These are phyloP conservation scores for Rotaria magnacalcarata DNA, from an alignment of 2,888 invertebrate genomes.

Conservation along the genomic window DNA sequence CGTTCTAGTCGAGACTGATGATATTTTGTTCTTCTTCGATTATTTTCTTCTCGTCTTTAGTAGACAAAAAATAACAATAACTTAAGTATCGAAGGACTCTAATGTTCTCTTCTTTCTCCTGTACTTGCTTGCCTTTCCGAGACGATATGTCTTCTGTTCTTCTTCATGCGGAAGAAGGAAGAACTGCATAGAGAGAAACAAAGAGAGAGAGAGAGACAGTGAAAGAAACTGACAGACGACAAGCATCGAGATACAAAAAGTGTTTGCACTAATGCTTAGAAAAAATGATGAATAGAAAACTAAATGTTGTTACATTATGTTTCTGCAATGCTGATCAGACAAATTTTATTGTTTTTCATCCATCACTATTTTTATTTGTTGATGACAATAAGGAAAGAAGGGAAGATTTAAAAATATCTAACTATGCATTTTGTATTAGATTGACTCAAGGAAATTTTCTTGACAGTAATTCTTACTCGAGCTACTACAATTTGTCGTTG, in stretches of 20 bases:
- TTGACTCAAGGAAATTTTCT: neutral
- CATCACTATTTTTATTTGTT: neutral
- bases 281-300: neutral
- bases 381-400: neutral
- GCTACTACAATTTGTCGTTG: neutral
- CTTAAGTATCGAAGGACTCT: neutral
- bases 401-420: neutral
- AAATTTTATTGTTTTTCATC: neutral
- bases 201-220: neutral
- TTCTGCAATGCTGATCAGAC: neutral
- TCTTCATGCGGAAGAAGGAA: neutral
- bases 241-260: neutral
- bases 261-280: neutral
- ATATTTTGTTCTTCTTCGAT: neutral
- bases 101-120: neutral
- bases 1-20: neutral
- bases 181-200: neutral
- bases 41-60: neutral
- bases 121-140: neutral
- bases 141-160: neutral
- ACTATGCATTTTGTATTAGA: neutral
- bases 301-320: neutral
- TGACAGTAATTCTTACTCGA: neutral
- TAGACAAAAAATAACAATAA: neutral
- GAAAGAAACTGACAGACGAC: neutral